A percentile compares a stretch with the other conserved stretches of the same genome.
Conservation (phyloP, 2,888 invertebrate species). For the Didymodactylos carnosus region DNA sequence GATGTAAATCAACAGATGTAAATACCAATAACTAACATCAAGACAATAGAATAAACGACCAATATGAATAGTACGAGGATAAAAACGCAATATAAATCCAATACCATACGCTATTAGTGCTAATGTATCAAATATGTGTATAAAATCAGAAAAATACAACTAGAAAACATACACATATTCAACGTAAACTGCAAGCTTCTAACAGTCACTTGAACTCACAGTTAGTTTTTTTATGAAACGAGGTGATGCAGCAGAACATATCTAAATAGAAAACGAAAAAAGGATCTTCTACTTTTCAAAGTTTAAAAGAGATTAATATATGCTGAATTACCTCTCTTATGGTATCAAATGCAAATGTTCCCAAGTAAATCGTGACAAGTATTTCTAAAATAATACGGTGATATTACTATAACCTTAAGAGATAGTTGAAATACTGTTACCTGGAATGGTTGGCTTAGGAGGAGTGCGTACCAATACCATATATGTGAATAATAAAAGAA, state of each 20-base stretch:
- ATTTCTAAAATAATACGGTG: conserved; percentile 1
- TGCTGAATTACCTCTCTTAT: no score
- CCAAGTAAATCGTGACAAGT: not conserved
- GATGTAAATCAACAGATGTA: conserved; percentile 9
- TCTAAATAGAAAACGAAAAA: no score
- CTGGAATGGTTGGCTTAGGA: conserved; percentile 58
- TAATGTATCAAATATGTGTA: not conserved
- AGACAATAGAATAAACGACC: conserved; percentile 79
- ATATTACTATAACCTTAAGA: no score
- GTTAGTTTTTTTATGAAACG: not conserved
- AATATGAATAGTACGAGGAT: conserved; percentile 31
- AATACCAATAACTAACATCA: conserved; percentile 58
- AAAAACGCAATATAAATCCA: conserved; percentile 56
- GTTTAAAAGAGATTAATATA: no score
- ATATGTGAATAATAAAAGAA: conserved; percentile 56
- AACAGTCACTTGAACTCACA: not conserved
- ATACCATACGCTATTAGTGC: conserved; percentile 29
- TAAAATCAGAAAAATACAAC: conserved; percentile 33
- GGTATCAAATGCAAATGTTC: not conserved
- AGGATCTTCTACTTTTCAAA: no score
- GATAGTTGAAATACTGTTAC: no score
- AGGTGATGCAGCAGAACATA: not conserved
- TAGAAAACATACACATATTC: conserved; percentile 22
- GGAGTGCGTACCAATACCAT: conserved; percentile 69
- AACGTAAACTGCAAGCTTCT: no score